Evolutionary conservation across 2,797 vertebrate genomes (phyloP), one percentile per base, ranked within the genome.

Genomic region (Rhadinocentrus ornatus): DNA sequence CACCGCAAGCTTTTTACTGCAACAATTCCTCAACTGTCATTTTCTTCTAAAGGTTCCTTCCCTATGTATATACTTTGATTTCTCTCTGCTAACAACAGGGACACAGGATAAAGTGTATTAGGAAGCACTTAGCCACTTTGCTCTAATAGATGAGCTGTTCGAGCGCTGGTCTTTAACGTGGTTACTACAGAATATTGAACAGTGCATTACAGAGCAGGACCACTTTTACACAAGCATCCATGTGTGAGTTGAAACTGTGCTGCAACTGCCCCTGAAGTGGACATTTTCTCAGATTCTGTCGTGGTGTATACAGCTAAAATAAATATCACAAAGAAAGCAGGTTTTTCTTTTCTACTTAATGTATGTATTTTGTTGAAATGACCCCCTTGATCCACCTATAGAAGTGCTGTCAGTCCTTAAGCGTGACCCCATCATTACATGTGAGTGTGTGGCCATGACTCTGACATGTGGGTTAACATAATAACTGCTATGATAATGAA

Each of bases 401-500:
- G 74, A 84, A 73, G 65, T 62, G 74, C 71, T 65, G 75, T 73
- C 62, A 62, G 70, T 41, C 77, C 62, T 50, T 32, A 46, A 63
- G 60, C 9, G 0, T 79, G 62, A 82, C 71, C 78, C 53, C 64
- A 9, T 81, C 70, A 83, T 81, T 80, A 67, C 57, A 22, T 41
- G 26, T 37, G 55, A 72, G 76, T 70, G 77, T 77, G 75, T 62
- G 70, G 66, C 71, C 71, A 16, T 83, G 75, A 83, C 86, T 77
- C 78, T 70, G 73, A 91, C 79, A 86, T 68, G 52, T 44, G 75
- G 82, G 86, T 86, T 89, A 90, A 86, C 84, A 86, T 87, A 87
- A 91, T 92, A 91, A 93, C 86, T 88, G 84, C 79, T 86, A 82
- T 88, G 88, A 86, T 91, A 91, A 93, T 92, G 88, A 93, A 85